These are phyloP conservation scores for Andrena trimmerana DNA, from an alignment of 2,888 invertebrate genomes.

Conservation along the genomic window DNA sequence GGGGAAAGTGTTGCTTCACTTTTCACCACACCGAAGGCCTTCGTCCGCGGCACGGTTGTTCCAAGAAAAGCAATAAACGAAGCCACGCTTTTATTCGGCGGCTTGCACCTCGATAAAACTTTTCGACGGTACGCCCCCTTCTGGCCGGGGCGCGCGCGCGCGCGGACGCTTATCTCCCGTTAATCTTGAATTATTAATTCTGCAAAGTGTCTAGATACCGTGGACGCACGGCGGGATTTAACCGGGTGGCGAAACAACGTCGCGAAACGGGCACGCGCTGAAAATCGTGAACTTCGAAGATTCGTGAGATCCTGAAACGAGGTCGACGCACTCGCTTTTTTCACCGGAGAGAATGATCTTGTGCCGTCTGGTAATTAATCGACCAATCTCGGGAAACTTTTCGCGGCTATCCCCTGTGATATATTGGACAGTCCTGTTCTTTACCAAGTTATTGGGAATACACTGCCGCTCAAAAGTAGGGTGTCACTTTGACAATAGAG, in stretches of 20 bases:
- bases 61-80: conserved; percentile 70
- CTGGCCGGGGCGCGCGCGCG: not conserved
- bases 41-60: conserved; percentile 52
- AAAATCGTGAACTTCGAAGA: conserved; percentile 36
- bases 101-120: conserved; percentile 42
- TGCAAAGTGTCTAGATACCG: conserved; percentile 58
- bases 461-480: not conserved
- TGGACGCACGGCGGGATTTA: conserved; percentile 34
- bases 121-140: conserved; percentile 34
- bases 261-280: conserved; percentile 35
- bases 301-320: conserved; percentile 30
- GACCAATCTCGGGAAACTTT: not conserved
- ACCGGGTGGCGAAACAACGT: conserved; percentile 49
- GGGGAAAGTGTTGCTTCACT: conserved; percentile 67
- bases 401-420: not conserved
- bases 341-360: not conserved
- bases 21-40: conserved; percentile 64
- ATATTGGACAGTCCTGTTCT: not conserved
- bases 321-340: conserved; percentile 32
- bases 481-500: too few relatives aligned
- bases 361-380: not conserved
- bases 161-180: conserved; percentile 46
- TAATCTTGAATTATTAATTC: conserved; percentile 65
- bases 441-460: not conserved
- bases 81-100: conserved; percentile 46